Evolutionary conservation across 1,140 invertebrate genomes (phyloP), one percentile per base, ranked within the genome.

Genomic region (Sitophilus oryzae): DNA sequence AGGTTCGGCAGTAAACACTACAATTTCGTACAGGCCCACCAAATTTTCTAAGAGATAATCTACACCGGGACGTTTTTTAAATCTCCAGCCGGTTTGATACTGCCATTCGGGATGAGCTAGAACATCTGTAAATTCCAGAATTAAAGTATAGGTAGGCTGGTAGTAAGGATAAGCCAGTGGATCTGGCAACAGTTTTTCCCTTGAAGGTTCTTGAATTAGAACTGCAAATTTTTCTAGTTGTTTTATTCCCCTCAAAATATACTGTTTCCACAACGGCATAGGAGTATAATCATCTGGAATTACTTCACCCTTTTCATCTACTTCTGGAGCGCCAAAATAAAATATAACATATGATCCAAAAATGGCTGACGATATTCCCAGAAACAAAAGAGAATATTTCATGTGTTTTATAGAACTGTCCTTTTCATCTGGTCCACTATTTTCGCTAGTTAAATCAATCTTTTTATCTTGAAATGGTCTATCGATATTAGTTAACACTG

Each of bases 51-150:
- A 74, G 69, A 99, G 96, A 63, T 92, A 86, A 69, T 99, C 93
- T 0, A 99, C 81, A 52, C 67, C 94, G 4, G 96, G 96, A 38
- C 97, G 80, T 72, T 98, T 99, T 75, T 98, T 98, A 74, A 99
- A 99, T 63, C 81, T 77, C 81, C 82, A 84, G 3, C 82, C 82
- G 35, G 81, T 83, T 68, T 80, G 77, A 61, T 83, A 84, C 14
- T 94, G 97, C 97, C 97, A 99, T 72, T 99, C 95, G 1, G 96
- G 95, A 76, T 98, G 91, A 2, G 99, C 89, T 1, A 99, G 75
- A 6, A 99, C 83, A 71, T 96, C 95, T 37, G 89, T 98, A 73
- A 98, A 81, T 78, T 99, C 96, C 47, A 99, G 69, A 14, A 98
- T 87, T 11, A 99, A 74, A 2, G 96, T 99, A 67, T 98, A 99